Base-by-base conservation (phyloP, 2,113 vertebrate genomes). In the Gasterosteus nipponicus region DNA sequence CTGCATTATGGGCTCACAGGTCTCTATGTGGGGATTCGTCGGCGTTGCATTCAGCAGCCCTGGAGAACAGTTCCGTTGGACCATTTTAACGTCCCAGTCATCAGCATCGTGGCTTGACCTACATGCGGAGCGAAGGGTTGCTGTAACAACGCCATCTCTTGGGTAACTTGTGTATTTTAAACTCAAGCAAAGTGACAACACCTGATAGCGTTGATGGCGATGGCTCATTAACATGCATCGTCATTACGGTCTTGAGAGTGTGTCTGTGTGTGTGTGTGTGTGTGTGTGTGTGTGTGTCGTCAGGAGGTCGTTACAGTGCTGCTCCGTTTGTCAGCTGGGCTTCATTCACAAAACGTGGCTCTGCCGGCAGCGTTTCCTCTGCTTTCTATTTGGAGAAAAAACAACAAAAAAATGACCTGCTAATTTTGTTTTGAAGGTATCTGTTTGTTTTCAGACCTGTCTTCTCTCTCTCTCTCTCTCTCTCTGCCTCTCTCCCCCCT, bases 381-480 rank as follows among this genome's bases (percentile, higher is more conserved):
- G 81, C 75, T 83, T 78, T 78, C 80, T 84, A 72, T 70, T 84
- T 74, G 67, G 7, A 69, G 70, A 64, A 26, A 19, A 78, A 64
- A 7, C 22, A 5, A 56, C 11, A 38, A 15, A 41, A 26, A 68
- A 74, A 57, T 69, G 49, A 67, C 31, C 29, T 44, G 7, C 81
- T 74, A 16, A 81, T 77, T 84, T 79, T 79, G 82, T 85, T 87
- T 79, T 82, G 56, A 71, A 56, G 77, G 58, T 65, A 62, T 63
- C 57, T 75, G 87, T 92, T 90, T 86, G 84, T 87, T 88, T 47
- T 82, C 81, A 82, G 82, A 84, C 66, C 78, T 78, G 67, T 83
- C 86, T 85, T 3, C 19, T 38, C 58, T 61, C 59, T 57, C 54
- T 57, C 54, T 31, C 71, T 84, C 62, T n/a, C 35, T 39, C 59